phyloP scores from a whole-genome alignment of 1,140 invertebrate species.

The Drosophila lacteicornis region DNA sequence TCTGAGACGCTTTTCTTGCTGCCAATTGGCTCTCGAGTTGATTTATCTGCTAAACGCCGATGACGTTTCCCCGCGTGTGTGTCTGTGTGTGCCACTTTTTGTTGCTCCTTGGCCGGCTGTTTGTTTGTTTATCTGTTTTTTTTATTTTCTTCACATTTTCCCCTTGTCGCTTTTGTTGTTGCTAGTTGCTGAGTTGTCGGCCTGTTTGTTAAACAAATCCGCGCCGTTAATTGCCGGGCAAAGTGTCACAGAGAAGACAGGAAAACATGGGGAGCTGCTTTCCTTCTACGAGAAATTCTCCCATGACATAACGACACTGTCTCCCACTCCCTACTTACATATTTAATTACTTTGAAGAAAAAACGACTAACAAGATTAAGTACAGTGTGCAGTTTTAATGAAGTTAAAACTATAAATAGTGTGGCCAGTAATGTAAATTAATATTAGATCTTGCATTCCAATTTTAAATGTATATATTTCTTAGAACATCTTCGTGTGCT shows the following conservation, averaged over 20 bases:
- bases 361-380: background rate
- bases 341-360: background rate
- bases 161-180: constrained; percentile 20
- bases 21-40: constrained; percentile 55
- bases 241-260: constrained; percentile 63
- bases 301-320: constrained; percentile 58
- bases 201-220: constrained; percentile 82
- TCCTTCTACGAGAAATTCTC: constrained; percentile 35
- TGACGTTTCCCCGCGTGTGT: constrained; percentile 46
- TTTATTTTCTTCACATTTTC: constrained; percentile 34
- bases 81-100: constrained; percentile 54
- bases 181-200: constrained; percentile 41
- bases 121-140: constrained; percentile 49
- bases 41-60: constrained; percentile 74
- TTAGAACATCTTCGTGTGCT: background rate
- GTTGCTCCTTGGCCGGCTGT: constrained; percentile 35
- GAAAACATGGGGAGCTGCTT: constrained; percentile 47
- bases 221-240: constrained; percentile 70
- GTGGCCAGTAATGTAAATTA: too few relatives aligned
- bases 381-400: background rate
- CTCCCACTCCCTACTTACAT: background rate
- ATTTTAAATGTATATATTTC: background rate
- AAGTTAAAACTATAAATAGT: background rate
- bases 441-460: too few relatives aligned
- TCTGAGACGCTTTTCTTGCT: constrained; percentile 73